Evolutionary conservation across 2,113 vertebrate genomes (phyloP).

Genomic region (Hystrix cristata): DNA sequence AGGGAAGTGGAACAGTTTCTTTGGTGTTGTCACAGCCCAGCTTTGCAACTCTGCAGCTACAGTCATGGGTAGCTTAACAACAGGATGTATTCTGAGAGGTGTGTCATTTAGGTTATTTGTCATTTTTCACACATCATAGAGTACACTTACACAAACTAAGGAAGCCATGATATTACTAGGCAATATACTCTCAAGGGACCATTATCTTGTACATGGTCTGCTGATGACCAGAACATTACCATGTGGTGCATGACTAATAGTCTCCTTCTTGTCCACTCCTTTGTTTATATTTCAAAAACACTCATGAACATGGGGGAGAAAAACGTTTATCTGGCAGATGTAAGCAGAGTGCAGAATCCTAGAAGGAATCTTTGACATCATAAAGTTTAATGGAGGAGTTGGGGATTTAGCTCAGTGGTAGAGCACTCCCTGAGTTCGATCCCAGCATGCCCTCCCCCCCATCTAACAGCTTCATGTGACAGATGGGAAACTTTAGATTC

Average conservation of each 20-base stretch:
- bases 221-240: background rate
- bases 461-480: background rate
- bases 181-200: background rate
- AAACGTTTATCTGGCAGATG: background rate
- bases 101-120: background rate
- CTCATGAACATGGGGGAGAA: background rate
- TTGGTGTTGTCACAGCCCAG: background rate
- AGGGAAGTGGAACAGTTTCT: background rate
- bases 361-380: background rate
- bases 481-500: background rate
- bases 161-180: background rate
- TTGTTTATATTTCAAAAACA: constrained; percentile 20
- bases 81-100: background rate
- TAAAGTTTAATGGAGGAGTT: background rate
- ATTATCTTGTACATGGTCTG: no score
- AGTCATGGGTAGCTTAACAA: background rate
- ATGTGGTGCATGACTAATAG: background rate
- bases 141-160: background rate
- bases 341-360: constrained; percentile 27
- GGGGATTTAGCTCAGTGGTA: no score
- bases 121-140: background rate
- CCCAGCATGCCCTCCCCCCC: no score
- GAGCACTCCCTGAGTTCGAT: no score
- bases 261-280: background rate
- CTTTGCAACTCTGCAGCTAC: background rate